Evolutionary conservation across 1,140 invertebrate genomes (phyloP).

Genomic region (Mamestra configurata): DNA sequence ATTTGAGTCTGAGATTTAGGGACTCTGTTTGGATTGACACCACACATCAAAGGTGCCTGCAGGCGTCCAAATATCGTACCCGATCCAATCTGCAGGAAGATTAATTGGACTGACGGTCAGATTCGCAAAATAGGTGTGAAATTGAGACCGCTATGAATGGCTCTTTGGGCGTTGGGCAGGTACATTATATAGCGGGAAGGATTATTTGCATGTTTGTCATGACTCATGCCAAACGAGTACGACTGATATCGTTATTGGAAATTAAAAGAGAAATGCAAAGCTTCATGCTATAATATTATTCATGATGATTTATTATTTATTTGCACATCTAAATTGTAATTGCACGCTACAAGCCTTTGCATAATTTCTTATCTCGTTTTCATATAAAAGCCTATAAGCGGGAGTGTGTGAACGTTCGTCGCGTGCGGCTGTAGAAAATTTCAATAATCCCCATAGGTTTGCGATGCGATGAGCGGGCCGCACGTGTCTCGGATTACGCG

Average conservation of each 20-base stretch:
- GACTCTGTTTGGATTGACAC: background rate
- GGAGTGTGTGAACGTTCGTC: slow-evolving; percentile 2
- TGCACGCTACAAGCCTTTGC: slow-evolving; percentile 25
- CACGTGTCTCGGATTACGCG: slow-evolving; percentile 82
- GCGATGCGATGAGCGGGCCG: slow-evolving; percentile 71
- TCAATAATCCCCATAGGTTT: slow-evolving; percentile 82
- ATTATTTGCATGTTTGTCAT: too few relatives aligned
- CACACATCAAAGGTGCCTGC: slow-evolving; percentile 32
- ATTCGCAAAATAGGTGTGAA: slow-evolving; percentile 40
- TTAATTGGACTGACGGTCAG: slow-evolving; percentile 26
- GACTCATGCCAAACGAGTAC: background rate
- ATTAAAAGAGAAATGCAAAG: background rate
- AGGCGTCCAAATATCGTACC: slow-evolving; percentile 38
- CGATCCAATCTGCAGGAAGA: slow-evolving; percentile 39
- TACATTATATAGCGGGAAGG: background rate
- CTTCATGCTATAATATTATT: background rate
- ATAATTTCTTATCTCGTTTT: slow-evolving; percentile 36
- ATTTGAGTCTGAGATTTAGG: slow-evolving; percentile 31
- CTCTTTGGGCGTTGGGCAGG: background rate
- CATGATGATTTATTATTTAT: slow-evolving; percentile 17
- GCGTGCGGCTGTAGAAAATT: slow-evolving; percentile 66
- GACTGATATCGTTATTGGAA: too few relatives aligned
- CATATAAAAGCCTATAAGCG: slow-evolving; percentile 31
- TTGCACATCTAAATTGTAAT: slow-evolving; percentile 15
- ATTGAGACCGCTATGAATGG: slow-evolving; percentile 6